Conservation (phyloP, 2,113 vertebrate species). For the Xenopus tropicalis region DNA sequence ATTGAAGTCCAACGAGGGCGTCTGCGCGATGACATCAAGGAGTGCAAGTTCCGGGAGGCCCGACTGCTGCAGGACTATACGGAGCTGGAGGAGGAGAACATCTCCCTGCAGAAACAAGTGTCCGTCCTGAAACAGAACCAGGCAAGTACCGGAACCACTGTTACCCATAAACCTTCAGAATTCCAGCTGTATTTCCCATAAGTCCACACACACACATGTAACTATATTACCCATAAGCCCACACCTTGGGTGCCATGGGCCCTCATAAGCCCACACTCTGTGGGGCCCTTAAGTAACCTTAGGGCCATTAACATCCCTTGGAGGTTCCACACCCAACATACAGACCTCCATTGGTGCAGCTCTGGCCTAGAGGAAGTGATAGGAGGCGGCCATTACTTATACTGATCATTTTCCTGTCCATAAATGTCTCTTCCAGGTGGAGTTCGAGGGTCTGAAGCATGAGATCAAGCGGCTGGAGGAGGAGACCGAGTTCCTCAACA, state of each 20-base stretch:
- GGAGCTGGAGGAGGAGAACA: conserved; percentile 97
- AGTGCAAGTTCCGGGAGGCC: conserved; percentile 91
- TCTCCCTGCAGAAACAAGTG: conserved; percentile 95
- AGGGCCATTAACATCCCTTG: too few relatives aligned
- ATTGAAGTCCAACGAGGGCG: conserved; percentile 84
- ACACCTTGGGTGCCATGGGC: background rate
- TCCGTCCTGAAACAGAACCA: conserved; percentile 91
- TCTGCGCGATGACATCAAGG: conserved; percentile 91
- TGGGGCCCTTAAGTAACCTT: too few relatives aligned
- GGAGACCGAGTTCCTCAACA: conserved; percentile 88
- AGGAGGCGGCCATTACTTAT: background rate
- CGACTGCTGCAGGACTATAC: conserved; percentile 93
- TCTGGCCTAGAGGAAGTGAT: too few relatives aligned
- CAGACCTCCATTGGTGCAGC: too few relatives aligned
- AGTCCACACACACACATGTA: too few relatives aligned
- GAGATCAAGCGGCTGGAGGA: conserved; percentile 94
- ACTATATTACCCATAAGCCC: background rate
- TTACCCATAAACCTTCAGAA: too few relatives aligned
- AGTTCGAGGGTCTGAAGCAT: conserved; percentile 96
- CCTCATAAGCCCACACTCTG: background rate
- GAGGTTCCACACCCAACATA: background rate
- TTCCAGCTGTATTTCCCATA: too few relatives aligned
- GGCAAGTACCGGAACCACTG: conserved; percentile 61
- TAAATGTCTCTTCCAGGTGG: conserved; percentile 70
- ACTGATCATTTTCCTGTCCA: background rate